Evolutionary conservation across 1,140 invertebrate genomes (phyloP).

Genomic region (Sycophila sp.): DNA sequence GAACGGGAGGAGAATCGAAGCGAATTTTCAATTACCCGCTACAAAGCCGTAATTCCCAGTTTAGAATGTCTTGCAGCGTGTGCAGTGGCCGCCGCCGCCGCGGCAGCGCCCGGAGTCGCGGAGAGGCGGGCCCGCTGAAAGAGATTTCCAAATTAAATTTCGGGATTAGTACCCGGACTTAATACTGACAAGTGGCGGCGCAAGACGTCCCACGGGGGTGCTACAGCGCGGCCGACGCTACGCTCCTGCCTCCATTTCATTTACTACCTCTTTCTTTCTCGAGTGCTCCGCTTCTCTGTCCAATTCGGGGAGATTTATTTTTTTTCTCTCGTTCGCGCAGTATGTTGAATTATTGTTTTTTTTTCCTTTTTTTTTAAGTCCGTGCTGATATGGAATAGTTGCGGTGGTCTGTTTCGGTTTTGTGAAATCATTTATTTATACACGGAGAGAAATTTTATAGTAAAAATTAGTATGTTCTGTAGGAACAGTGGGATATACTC

Average conservation of each 20-base stretch:
- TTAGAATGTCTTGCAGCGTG: slow-evolving; percentile 55
- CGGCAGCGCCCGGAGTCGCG: background rate
- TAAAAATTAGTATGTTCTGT: too few relatives aligned
- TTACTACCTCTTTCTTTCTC: too few relatives aligned
- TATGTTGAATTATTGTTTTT: too few relatives aligned
- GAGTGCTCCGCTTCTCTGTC: background rate
- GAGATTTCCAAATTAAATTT: slow-evolving; percentile 68
- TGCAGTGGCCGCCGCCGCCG: background rate
- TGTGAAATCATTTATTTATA: too few relatives aligned
- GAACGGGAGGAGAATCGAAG: slow-evolving; percentile 43
- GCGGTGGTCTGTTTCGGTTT: too few relatives aligned
- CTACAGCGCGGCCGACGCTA: slow-evolving; percentile 48
- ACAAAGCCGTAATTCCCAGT: slow-evolving; percentile 64
- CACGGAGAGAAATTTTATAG: too few relatives aligned
- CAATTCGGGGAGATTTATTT: background rate
- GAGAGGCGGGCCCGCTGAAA: slow-evolving; percentile 56
- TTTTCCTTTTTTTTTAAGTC: too few relatives aligned
- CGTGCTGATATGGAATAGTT: too few relatives aligned
- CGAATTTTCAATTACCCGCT: slow-evolving; percentile 65
- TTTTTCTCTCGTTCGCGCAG: background rate
- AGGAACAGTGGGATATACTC: too few relatives aligned
- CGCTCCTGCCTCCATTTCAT: slow-evolving; percentile 23
- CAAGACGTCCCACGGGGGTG: slow-evolving; percentile 63
- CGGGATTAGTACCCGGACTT: slow-evolving; percentile 64
- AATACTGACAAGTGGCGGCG: slow-evolving; percentile 65